Percentiles rank a stretch among this genome's conserved stretches.
These are phyloP conservation scores for Arenicola marina DNA, from an alignment of 2,888 invertebrate species.

Conservation along the genomic window DNA sequence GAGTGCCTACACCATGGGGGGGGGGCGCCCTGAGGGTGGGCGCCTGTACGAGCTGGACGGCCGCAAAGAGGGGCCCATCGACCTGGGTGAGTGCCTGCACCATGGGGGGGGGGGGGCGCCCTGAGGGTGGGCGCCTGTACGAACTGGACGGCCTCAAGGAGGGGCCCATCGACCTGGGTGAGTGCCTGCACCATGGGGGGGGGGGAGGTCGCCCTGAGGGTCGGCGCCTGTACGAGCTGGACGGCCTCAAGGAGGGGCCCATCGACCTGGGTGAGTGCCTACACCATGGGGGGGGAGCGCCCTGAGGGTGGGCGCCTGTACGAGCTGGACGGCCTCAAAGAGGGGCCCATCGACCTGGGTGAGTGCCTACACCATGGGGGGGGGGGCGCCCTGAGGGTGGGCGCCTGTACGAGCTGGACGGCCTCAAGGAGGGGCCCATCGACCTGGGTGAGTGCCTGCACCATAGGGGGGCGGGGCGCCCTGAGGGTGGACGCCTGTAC, in stretches of 20 bases:
- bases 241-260: conserved; percentile 93
- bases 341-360: conserved; percentile 94
- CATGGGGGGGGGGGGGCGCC: too few relatives aligned
- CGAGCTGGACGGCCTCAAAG: conserved; percentile 93
- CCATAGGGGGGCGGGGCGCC: too few relatives aligned
- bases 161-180: conserved; percentile 92
- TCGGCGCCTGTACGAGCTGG: conserved; percentile 87
- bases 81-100: conserved; percentile 80
- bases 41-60: conserved; percentile 95
- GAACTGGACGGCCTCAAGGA: conserved; percentile 95
- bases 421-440: conserved; percentile 90
- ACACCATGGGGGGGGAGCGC: too few relatives aligned
- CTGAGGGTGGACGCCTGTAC: conserved; percentile 80
- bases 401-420: conserved; percentile 92
- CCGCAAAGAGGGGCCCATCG: conserved; percentile 90
- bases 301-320: conserved; percentile 81
- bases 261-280: conserved; percentile 84
- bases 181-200: too few relatives aligned
- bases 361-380: too few relatives aligned
- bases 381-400: too few relatives aligned
- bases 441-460: conserved; percentile 83
- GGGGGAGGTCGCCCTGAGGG: not conserved
- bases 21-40: too few relatives aligned
- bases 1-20: too few relatives aligned
- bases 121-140: conserved; percentile 80